phyloP scores from a whole-genome alignment of 2,888 invertebrate species.

The Chloroclysta siterata region DNA sequence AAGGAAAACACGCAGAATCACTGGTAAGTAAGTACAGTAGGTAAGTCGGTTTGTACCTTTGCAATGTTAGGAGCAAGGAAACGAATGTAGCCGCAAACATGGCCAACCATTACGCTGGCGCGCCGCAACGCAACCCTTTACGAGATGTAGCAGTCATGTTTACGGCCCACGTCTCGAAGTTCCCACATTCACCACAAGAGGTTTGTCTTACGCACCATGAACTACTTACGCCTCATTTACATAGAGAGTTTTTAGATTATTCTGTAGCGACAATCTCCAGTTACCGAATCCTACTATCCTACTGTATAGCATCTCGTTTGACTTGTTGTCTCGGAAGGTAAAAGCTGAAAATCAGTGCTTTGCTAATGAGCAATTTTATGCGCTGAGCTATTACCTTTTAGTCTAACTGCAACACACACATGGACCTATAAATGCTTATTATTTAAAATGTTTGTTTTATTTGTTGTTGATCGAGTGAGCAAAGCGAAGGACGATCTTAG shows the following conservation, averaged over 20 bases:
- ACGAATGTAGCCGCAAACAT: slow-evolving; percentile 6
- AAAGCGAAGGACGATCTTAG: too few species aligned
- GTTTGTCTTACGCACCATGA: slow-evolving; percentile 52
- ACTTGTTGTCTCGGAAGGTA: too few species aligned
- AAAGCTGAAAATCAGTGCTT: too few species aligned
- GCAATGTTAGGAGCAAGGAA: neutral
- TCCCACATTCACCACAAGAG: slow-evolving; percentile 46
- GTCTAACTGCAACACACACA: too few species aligned
- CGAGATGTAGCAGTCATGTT: slow-evolving; percentile 49
- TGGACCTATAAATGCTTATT: too few species aligned
- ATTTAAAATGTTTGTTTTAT: too few species aligned
- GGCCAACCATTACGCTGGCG: slow-evolving; percentile 9
- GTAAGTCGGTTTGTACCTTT: neutral
- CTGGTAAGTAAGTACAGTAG: too few species aligned
- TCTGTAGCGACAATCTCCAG: neutral
- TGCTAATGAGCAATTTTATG: too few species aligned
- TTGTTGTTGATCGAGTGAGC: too few species aligned
- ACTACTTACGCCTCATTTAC: slow-evolving; percentile 18
- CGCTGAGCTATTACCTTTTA: too few species aligned
- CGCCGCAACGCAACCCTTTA: slow-evolving; percentile 19
- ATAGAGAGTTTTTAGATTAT: neutral
- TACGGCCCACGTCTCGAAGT: slow-evolving; percentile 57
- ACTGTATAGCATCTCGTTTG: too few species aligned
- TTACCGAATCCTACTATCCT: neutral
- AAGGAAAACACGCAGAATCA: too few species aligned